Percentiles rank a stretch among this genome's conserved stretches.
Conservation (phyloP, 1,140 invertebrate species). For the Akabosia matsudoensis region DNA sequence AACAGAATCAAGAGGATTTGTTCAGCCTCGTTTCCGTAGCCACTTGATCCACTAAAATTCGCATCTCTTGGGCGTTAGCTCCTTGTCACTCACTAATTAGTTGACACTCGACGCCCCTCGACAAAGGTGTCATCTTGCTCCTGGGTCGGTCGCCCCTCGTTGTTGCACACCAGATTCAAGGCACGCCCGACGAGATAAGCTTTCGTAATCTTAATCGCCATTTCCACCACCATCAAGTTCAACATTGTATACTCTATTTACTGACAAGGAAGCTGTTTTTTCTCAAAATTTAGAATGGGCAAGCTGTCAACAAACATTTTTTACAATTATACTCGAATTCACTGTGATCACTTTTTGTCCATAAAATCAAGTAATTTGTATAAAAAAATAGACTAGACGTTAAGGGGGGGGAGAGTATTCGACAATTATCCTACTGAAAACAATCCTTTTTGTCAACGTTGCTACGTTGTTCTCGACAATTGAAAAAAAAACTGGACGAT, state of each 20-base stretch:
- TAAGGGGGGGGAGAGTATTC: neutral
- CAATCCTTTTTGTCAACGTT: too few species aligned
- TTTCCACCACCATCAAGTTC: neutral
- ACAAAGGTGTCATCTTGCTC: too few species aligned
- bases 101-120: too few species aligned
- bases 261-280: neutral
- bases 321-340: neutral
- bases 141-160: too few species aligned
- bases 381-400: neutral
- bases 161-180: neutral
- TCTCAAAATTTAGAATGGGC: neutral
- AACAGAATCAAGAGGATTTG: too few species aligned
- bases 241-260: neutral
- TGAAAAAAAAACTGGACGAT: too few species aligned
- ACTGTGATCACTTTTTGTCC: constrained; percentile 17
- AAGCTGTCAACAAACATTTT: neutral
- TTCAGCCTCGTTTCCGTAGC: too few species aligned
- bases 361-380: too few species aligned
- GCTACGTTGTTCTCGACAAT: too few species aligned
- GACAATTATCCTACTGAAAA: neutral
- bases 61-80: too few species aligned
- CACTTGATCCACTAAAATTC: too few species aligned
- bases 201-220: neutral
- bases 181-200: neutral
- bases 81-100: too few species aligned